These are phyloP conservation scores for Tautogolabrus adspersus DNA, from an alignment of 2,113 vertebrate genomes.

Conservation along the genomic window DNA sequence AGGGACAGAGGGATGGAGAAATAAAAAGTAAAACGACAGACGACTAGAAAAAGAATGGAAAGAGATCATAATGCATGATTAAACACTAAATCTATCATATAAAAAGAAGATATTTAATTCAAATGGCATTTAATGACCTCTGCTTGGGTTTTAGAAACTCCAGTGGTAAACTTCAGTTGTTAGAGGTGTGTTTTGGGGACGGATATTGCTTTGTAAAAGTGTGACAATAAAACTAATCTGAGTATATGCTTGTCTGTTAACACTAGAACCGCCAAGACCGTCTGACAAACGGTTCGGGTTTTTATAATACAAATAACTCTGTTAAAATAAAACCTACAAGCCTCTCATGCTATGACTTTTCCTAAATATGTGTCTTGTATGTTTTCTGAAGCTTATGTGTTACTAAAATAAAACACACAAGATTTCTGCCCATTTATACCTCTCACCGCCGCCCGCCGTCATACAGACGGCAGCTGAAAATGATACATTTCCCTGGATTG, in stretches of 20 bases:
- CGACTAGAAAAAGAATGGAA: neutral
- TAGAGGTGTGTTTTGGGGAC: neutral
- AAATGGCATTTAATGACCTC: neutral
- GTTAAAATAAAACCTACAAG: no score
- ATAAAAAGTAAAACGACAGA: slow-evolving; percentile 19
- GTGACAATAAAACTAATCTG: neutral
- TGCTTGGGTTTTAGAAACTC: neutral
- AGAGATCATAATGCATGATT: slow-evolving; percentile 1
- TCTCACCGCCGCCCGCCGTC: no score
- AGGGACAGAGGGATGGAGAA: neutral
- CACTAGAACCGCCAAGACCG: no score
- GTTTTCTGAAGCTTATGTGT: no score
- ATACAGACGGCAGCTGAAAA: no score
- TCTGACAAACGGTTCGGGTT: no score
- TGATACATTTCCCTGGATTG: no score
- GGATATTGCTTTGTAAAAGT: neutral
- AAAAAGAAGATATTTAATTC: neutral
- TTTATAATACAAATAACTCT: no score
- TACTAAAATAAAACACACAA: no score
- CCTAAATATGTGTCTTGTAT: no score
- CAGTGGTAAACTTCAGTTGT: neutral
- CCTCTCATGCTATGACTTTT: no score
- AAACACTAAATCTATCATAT: neutral
- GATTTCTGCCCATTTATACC: no score
- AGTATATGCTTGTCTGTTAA: neutral